phyloP scores from a whole-genome alignment of 2,888 invertebrate genomes.

The Diarsia mendica region DNA sequence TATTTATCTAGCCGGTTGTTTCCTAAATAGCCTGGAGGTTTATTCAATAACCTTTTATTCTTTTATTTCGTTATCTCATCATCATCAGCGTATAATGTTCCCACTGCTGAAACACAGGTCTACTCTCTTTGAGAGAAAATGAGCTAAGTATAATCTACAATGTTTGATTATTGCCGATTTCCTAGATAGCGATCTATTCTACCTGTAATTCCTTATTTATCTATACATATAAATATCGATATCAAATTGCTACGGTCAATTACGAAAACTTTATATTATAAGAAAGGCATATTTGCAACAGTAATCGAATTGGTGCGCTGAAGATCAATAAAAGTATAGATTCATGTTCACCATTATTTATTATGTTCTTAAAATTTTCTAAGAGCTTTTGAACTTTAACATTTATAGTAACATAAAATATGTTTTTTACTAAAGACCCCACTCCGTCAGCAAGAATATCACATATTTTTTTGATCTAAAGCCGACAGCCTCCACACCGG shows the following conservation, averaged over 20 bases:
- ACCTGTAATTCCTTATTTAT: neutral
- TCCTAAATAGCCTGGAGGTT: neutral
- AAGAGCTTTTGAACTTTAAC: fast-evolving
- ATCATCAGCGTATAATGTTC: too few relatives aligned
- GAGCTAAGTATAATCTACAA: too few relatives aligned
- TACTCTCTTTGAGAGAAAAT: too few relatives aligned
- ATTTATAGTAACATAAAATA: neutral
- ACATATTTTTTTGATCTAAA: conserved; percentile 67
- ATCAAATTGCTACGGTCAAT: neutral
- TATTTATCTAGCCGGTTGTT: too few relatives aligned
- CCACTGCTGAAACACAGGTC: too few relatives aligned
- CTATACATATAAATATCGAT: neutral
- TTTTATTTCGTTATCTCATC: neutral
- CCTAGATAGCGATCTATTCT: neutral
- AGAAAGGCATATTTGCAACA: neutral
- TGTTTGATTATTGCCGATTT: too few relatives aligned
- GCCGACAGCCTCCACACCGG: conserved; percentile 71
- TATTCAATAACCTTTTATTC: neutral
- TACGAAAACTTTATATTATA: neutral
- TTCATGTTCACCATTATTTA: neutral
- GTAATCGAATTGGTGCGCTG: neutral
- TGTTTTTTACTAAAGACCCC: conserved; percentile 3
- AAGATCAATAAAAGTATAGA: neutral
- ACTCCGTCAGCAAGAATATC: conserved; percentile 33
- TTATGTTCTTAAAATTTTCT: neutral